Conservation (phyloP, 1,140 invertebrate genomes). For the Calephelis virginiensis region DNA sequence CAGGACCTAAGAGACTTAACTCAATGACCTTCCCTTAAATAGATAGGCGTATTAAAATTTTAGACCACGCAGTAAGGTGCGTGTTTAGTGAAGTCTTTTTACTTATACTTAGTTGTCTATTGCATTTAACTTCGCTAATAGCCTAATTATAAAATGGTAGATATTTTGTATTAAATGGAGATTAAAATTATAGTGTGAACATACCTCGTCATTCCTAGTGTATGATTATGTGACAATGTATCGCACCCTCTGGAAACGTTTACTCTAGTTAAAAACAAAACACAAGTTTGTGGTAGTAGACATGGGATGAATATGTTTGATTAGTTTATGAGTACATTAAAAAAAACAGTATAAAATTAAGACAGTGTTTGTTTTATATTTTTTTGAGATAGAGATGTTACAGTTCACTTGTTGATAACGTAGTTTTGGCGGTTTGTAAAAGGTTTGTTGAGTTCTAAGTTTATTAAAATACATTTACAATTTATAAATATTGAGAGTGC, state of each 20-base stretch:
- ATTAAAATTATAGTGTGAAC: conserved; percentile 35
- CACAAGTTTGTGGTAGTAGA: no score
- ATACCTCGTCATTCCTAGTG: conserved; percentile 32
- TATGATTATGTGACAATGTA: conserved; percentile 17
- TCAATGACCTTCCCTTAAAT: not conserved
- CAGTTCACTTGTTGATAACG: no score
- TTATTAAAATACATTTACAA: not conserved
- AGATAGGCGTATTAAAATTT: conserved; percentile 16
- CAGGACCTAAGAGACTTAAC: conserved; percentile 5
- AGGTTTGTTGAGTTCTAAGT: no score
- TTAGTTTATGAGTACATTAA: no score
- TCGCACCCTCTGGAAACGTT: conserved; percentile 6
- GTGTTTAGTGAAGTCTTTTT: conserved; percentile 14
- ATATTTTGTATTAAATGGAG: conserved; percentile 31
- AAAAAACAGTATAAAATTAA: no score
- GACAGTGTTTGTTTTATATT: no score
- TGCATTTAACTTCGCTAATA: conserved; percentile 68
- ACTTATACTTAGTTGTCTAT: conserved; percentile 21
- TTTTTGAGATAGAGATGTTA: no score
- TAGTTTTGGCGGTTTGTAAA: no score
- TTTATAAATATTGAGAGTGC: not conserved
- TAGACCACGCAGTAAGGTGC: conserved; percentile 30
- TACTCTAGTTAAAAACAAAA: no score
- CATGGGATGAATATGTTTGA: no score
- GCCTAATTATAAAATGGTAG: conserved; percentile 56